Evolutionary conservation across 2,797 vertebrate species (phyloP).

Genomic region (Hippopotamyrus pictus): DNA sequence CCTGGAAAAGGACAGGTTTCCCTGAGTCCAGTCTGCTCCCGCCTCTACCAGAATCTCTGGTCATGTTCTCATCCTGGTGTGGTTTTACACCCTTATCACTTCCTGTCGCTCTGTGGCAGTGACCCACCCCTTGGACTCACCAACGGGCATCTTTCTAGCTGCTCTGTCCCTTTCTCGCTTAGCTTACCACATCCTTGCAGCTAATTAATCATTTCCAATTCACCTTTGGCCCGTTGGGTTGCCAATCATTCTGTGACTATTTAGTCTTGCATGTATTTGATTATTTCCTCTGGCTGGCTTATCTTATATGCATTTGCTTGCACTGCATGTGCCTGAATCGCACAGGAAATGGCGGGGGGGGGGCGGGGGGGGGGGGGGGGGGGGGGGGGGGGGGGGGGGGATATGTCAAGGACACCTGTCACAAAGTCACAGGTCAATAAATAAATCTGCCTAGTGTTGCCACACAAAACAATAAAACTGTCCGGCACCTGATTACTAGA

Average conservation of each 20-base stretch:
- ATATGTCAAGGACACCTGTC: not conserved
- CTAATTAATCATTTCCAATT: not conserved
- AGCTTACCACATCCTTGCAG: not conserved
- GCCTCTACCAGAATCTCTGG: not conserved
- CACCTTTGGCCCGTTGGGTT: not conserved
- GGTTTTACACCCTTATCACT: not conserved
- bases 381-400: not conserved
- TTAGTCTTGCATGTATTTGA: not conserved
- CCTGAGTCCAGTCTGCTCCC: not conserved
- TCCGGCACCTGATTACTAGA: not conserved
- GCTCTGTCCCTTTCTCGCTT: not conserved
- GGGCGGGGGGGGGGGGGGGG: not conserved
- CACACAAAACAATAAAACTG: not conserved
- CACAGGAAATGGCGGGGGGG: not conserved
- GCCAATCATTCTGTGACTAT: not conserved
- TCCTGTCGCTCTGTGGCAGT: not conserved
- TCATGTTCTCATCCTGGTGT: not conserved
- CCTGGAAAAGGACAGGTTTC: not conserved
- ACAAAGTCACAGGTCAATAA: not conserved
- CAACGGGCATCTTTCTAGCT: not conserved
- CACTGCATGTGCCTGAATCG: not conserved
- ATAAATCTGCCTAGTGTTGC: not conserved
- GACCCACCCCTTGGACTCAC: not conserved
- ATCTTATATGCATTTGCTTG: not conserved
- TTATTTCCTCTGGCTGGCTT: not conserved